These are phyloP conservation scores for Anguilla marmorata DNA, from an alignment of 2,797 vertebrate genomes.

Conservation along the genomic window DNA sequence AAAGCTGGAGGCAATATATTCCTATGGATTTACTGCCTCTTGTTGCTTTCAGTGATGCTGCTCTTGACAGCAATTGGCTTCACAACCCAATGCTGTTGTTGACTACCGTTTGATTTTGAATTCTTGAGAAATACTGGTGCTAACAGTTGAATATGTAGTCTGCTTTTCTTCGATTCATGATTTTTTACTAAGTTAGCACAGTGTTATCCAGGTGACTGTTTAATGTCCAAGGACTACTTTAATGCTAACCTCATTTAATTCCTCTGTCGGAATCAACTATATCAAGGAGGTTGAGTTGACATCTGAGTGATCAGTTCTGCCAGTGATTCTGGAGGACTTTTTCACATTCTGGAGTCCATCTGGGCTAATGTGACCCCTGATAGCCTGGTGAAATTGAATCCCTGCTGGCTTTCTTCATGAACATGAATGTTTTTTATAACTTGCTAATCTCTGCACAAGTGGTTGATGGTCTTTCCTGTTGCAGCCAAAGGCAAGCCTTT, in stretches of 20 bases:
- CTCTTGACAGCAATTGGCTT: background rate
- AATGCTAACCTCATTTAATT: constrained; percentile 6
- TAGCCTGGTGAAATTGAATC: constrained; percentile 14
- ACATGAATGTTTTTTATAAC: background rate
- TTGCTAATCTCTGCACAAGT: background rate
- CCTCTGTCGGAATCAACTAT: background rate
- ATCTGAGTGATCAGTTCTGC: constrained; percentile 11
- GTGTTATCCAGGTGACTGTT: background rate
- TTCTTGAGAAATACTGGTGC: background rate
- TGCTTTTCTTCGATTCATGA: background rate
- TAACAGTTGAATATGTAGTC: background rate
- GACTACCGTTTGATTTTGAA: background rate
- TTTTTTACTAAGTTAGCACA: background rate
- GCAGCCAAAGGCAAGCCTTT: background rate
- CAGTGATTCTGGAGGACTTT: constrained; percentile 2
- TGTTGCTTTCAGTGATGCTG: background rate
- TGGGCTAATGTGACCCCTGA: constrained; percentile 5
- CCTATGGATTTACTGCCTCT: background rate
- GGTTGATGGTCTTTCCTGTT: background rate
- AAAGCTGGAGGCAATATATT: background rate
- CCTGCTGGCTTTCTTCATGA: constrained; percentile 3
- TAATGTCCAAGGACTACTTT: background rate
- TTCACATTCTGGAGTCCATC: constrained; percentile 13
- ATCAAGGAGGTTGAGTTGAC: background rate
- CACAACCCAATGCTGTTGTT: background rate